Percentiles rank a stretch among this genome's conserved stretches.
Conservation (phyloP, 1,140 invertebrate genomes). For the Acyrthosiphon pisum region DNA sequence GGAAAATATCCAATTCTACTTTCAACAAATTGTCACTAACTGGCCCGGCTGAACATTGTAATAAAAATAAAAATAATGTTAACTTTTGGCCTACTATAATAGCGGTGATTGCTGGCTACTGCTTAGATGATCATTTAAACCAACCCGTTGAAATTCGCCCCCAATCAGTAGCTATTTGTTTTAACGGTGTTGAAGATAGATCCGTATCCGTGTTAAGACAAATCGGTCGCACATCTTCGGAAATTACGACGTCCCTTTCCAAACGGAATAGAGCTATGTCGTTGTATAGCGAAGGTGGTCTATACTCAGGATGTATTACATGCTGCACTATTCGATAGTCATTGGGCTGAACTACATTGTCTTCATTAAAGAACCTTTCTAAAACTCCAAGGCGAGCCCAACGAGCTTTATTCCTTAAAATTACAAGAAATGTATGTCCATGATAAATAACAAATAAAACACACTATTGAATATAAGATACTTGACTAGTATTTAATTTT, state of each 20-base stretch:
- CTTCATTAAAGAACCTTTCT: slow-evolving; percentile 58
- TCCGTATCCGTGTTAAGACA: slow-evolving; percentile 64
- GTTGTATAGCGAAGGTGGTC: slow-evolving; percentile 59
- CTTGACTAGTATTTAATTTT: neutral
- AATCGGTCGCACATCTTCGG: slow-evolving; percentile 63
- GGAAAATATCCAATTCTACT: slow-evolving; percentile 59
- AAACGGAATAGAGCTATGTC: slow-evolving; percentile 64
- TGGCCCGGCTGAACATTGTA: slow-evolving; percentile 36
- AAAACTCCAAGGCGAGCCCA: slow-evolving; percentile 62
- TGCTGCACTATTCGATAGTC: slow-evolving; percentile 62
- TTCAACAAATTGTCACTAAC: slow-evolving; percentile 59
- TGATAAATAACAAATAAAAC: neutral
- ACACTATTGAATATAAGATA: neutral
- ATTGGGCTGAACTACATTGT: slow-evolving; percentile 60
- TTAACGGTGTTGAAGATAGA: neutral
- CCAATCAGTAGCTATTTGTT: slow-evolving; percentile 67
- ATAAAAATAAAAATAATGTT: neutral
- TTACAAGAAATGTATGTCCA: neutral
- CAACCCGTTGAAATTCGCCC: slow-evolving; percentile 62
- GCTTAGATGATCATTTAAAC: neutral
- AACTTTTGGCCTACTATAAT: neutral
- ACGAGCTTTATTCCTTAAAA: slow-evolving; percentile 4
- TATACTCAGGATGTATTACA: slow-evolving; percentile 65
- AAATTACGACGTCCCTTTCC: slow-evolving; percentile 61
- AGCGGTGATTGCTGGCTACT: neutral